Evolutionary conservation across 2,797 vertebrate genomes (phyloP).

Genomic region (Tachyglossus aculeatus): DNA sequence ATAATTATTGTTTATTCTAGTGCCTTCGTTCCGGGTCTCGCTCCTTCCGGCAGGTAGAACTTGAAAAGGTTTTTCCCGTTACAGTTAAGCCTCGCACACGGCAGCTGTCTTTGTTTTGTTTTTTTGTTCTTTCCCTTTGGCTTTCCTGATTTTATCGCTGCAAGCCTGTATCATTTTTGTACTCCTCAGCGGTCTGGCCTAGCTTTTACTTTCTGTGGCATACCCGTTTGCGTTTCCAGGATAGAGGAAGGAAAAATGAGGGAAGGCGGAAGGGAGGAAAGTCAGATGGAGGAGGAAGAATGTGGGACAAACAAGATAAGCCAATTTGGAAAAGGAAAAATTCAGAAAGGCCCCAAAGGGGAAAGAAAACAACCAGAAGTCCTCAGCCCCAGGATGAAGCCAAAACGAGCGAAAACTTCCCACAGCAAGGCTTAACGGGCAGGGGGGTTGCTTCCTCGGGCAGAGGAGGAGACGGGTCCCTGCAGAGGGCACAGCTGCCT

Average conservation of each 20-base stretch:
- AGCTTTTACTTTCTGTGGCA: slow-evolving; percentile 22
- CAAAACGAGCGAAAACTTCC: not conserved
- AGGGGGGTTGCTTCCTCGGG: fast-evolving
- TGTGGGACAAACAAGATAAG: slow-evolving; percentile 59
- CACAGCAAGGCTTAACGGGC: not conserved
- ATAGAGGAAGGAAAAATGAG: not conserved
- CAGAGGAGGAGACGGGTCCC: not conserved
- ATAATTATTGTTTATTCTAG: too few species aligned
- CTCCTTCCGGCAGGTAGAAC: too few species aligned
- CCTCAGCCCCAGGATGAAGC: too few species aligned
- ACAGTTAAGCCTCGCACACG: too few species aligned
- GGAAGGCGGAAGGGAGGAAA: slow-evolving; percentile 44
- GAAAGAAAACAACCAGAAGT: too few species aligned
- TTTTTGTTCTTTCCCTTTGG: not conserved
- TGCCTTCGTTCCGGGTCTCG: too few species aligned
- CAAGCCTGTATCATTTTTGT: not conserved
- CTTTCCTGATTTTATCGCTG: not conserved
- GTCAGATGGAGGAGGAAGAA: slow-evolving; percentile 11
- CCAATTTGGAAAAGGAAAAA: slow-evolving; percentile 6
- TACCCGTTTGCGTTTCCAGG: not conserved
- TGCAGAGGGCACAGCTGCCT: not conserved
- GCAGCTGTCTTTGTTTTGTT: not conserved
- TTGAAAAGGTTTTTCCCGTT: too few species aligned
- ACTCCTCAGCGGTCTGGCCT: not conserved
- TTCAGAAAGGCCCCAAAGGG: too few species aligned